phyloP scores from a whole-genome alignment of 2,113 vertebrate genomes.

The Illadopsis cleaveri region DNA sequence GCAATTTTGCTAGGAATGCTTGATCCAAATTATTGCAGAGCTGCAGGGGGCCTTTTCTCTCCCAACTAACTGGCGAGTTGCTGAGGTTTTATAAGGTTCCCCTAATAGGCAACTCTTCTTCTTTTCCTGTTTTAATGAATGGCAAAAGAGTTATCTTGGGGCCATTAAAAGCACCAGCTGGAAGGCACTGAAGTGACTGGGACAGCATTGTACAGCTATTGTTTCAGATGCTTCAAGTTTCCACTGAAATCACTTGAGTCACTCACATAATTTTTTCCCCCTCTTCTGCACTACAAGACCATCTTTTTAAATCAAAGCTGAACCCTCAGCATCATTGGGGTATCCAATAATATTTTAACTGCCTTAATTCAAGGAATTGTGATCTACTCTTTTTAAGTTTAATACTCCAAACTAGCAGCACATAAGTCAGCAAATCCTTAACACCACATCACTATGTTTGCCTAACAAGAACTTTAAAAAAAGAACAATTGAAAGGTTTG shows the following conservation, averaged over 20 bases:
- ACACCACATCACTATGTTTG: neutral
- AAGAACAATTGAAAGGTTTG: neutral
- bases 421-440: neutral
- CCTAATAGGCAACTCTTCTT: neutral
- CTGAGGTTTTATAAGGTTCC: neutral
- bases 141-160: neutral
- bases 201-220: neutral
- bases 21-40: neutral
- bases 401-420: neutral
- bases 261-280: neutral
- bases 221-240: slow-evolving; percentile 3
- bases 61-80: rapidly evolving
- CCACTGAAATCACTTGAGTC: neutral
- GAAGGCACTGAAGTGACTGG: neutral
- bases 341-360: neutral
- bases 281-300: neutral
- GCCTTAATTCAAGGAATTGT: neutral
- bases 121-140: neutral
- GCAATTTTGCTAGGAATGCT: neutral
- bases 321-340: neutral
- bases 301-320: neutral
- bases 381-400: neutral
- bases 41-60: neutral
- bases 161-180: neutral
- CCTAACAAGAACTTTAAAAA: slow-evolving; percentile 1